Base-by-base conservation (phyloP, 2,797 vertebrate species). In the Darevskia mixta region DNA sequence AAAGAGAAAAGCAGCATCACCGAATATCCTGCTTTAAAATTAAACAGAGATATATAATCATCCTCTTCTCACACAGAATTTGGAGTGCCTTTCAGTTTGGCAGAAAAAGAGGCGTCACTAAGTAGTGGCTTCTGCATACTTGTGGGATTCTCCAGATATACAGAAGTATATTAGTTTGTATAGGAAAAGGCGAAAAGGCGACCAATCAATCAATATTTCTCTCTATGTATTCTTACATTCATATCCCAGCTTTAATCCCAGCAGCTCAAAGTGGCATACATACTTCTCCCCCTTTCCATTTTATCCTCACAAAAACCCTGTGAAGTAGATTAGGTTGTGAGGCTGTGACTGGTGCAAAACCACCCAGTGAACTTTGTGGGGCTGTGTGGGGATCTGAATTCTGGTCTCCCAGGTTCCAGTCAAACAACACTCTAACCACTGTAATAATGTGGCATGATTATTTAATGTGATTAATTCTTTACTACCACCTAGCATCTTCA, bases 401-500 rank as follows among this genome's bases (percentile, higher is more conserved):
- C 20, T 64, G 17, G 61, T 64, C 61, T 64, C 20, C 58, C 4
- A 61, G 58, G 58, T 61, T 20, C 18, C 20, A 61, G 4, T 61
- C 58, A 17, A 55, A 55, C 20, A 7, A 23, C 61, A 64, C 20
- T 64, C 61, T 64, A 64, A 23, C 20, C 20, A 64, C 20, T 64
- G 20, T 23, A 64, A 64, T 61, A 93, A 94, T 81, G 75, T 94
- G 90, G 92, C 69, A 93, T 72, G 90, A 15, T 71, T 38, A 71
- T 38, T 77, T 86, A 84, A 81, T 88, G 4, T 38, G 61, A 32
- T 79, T 85, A 76, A 61, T 10, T 55, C 18, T 82, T 86, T 87
- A 79, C 55, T 10, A 61, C 25, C 20, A 55, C 20, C 61, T 64
- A 64, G 61, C 20, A 64, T 64, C 61, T 64, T 64, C 61, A 23